Conservation (phyloP, 1,140 invertebrate genomes). For the Campoletis sonorensis region DNA sequence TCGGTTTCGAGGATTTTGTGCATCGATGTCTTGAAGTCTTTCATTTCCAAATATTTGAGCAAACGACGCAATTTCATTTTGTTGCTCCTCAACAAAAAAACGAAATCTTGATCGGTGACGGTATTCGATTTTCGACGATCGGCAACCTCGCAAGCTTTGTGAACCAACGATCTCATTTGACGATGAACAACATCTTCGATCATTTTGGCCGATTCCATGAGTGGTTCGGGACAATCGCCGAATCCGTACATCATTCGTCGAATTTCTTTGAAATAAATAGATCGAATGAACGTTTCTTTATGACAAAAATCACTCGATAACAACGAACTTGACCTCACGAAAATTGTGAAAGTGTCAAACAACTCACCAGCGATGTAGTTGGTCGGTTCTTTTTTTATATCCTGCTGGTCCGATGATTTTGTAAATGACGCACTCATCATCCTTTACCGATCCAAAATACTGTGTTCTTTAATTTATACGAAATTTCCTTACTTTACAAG, state of each 20-base stretch:
- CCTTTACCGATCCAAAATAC: not conserved
- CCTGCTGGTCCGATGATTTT: constrained; percentile 53
- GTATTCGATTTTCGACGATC: constrained; percentile 67
- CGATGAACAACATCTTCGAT: constrained; percentile 80
- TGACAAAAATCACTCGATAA: not conserved
- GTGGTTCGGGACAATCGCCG: constrained; percentile 79
- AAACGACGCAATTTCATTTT: constrained; percentile 79
- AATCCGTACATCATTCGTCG: constrained; percentile 82
- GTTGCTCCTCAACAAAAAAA: constrained; percentile 81
- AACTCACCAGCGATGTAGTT: constrained; percentile 61
- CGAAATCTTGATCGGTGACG: constrained; percentile 75
- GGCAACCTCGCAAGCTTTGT: constrained; percentile 76
- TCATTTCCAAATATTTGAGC: constrained; percentile 77
- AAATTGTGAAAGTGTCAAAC: not conserved
- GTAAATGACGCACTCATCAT: constrained; percentile 51
- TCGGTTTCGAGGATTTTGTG: constrained; percentile 63
- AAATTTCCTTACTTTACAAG: not conserved
- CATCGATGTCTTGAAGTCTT: constrained; percentile 66
- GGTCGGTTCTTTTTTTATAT: constrained; percentile 58
- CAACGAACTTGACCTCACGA: not conserved
- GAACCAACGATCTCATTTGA: constrained; percentile 78
- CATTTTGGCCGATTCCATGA: constrained; percentile 78
- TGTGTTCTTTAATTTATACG: not conserved
- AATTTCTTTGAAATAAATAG: constrained; percentile 71
- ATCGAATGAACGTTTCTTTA: not conserved